Percentiles rank a stretch among this genome's conserved stretches.
Evolutionary conservation across 2,113 vertebrate genomes (phyloP).

Genomic region (Symphodus melops): DNA sequence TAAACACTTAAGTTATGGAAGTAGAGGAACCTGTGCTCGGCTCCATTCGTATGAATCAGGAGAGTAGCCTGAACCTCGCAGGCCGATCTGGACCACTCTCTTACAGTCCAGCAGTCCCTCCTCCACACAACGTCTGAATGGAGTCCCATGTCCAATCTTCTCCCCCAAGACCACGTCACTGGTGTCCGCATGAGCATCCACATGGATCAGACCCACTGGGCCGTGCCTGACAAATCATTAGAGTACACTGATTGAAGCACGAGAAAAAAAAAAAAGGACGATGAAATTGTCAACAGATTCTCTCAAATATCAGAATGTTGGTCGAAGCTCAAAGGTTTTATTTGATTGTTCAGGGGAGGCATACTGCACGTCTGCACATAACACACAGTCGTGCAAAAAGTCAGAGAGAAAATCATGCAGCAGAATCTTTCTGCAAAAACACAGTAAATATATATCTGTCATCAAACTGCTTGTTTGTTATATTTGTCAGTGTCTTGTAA

Average conservation of each 20-base stretch:
- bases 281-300: too few species aligned
- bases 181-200: conserved; percentile 93
- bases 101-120: conserved; percentile 91
- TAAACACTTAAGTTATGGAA: background rate
- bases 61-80: conserved; percentile 87
- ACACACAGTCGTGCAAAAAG: too few species aligned
- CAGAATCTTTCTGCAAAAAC: too few species aligned
- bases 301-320: too few species aligned
- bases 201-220: conserved; percentile 91
- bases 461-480: too few species aligned
- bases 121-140: conserved; percentile 92
- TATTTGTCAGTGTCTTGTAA: too few species aligned
- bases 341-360: too few species aligned
- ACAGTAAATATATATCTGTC: too few species aligned
- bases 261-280: background rate
- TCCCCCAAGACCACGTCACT: conserved; percentile 87
- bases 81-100: conserved; percentile 92
- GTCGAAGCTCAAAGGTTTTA: background rate
- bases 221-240: conserved; percentile 82
- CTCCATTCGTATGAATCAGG: conserved; percentile 86
- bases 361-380: too few species aligned
- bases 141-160: conserved; percentile 89
- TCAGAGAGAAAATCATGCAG: too few species aligned
- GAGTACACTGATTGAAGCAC: background rate
- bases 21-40: conserved; percentile 85